Base-by-base conservation (phyloP, 2,113 vertebrate species). In the Ptychochromis oligacanthus region DNA sequence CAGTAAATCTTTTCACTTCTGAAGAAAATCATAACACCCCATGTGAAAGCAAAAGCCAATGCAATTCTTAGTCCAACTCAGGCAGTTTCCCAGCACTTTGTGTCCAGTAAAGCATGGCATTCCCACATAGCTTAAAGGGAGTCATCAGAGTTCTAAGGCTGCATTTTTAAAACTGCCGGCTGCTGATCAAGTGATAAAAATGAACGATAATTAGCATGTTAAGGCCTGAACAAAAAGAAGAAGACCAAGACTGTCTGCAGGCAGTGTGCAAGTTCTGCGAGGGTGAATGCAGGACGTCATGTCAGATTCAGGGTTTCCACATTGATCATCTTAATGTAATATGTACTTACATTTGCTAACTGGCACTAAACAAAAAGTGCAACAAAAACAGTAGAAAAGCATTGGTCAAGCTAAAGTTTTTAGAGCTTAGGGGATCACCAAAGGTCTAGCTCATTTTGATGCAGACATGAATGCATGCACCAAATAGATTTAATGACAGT, bases 101-200 rank as follows among this genome's bases (percentile, higher is more conserved):
- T 81, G 34, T 79, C 57, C 75, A 91, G 43, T 87, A 79, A 85
- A 83, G 77, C 83, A 62, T 81, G 26, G 36, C 62, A 85, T 83
- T 84, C 77, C 80, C 79, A 82, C 84, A 82, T 46, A 18, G 67
- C 49, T 75, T 43, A 34, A 18, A 62, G 8, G 64, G 36, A 78
- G 26, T 52, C 6, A 26, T 57, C 58, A 75, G 43, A 34, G 74
- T 87, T 90, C 46, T 79, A 62, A 70, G 49, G 34, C 59, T 81
- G 56, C 3, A 31, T 70, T 75, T 85, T n/a, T 61, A 12, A 78
- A 82, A 74, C 40, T 1, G 4, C 11, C 60, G 79, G 76, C 64
- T 75, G 58, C 52, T 82, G 84, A 82, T 81, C 12, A 3, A 77
- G 43, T 74, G 83, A 89, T 85, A 89, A 84, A 77, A 87, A 87